Evolutionary conservation across 2,888 invertebrate genomes (phyloP).

Genomic region (Ypsolopha sequella): DNA sequence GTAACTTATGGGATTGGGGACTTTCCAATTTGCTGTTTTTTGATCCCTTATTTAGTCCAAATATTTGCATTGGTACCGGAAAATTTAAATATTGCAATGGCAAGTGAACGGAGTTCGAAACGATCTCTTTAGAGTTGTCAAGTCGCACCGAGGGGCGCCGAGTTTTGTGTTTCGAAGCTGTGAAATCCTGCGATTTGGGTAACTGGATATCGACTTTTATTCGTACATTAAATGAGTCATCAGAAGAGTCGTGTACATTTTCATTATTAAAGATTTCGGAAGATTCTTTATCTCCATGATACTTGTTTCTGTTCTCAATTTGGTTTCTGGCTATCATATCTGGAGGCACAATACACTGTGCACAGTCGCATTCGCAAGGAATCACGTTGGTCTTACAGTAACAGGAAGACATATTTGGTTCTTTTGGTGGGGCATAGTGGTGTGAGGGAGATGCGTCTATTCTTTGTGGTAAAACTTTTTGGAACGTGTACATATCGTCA

Average conservation of each 20-base stretch:
- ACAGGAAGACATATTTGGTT: conserved; percentile 17
- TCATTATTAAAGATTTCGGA: background rate
- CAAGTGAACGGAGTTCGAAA: conserved; percentile 21
- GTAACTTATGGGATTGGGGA: conserved; percentile 36
- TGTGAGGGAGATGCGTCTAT: too few species aligned
- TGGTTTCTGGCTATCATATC: background rate
- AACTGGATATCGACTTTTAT: conserved; percentile 52
- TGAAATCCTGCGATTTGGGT: conserved; percentile 31
- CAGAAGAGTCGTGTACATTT: conserved; percentile 5
- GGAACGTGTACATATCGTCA: conserved; percentile 17
- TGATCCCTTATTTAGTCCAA: conserved; percentile 27
- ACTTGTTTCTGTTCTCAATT: background rate
- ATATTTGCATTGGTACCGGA: conserved; percentile 37
- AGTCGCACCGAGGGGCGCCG: conserved; percentile 12
- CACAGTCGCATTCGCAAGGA: conserved; percentile 43
- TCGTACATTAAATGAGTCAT: conserved; percentile 39
- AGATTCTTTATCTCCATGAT: background rate
- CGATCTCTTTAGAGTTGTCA: too few species aligned
- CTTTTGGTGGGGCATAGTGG: too few species aligned
- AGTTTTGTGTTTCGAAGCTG: conserved; percentile 19
- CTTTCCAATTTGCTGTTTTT: conserved; percentile 23
- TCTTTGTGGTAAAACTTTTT: conserved; percentile 1
- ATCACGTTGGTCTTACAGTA: conserved; percentile 35
- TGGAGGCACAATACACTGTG: conserved; percentile 29
- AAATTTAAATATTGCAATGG: conserved; percentile 40